Evolutionary conservation across 2,888 invertebrate species (phyloP), one percentile per base, ranked within the genome.

Genomic region (Anodontia alba): DNA sequence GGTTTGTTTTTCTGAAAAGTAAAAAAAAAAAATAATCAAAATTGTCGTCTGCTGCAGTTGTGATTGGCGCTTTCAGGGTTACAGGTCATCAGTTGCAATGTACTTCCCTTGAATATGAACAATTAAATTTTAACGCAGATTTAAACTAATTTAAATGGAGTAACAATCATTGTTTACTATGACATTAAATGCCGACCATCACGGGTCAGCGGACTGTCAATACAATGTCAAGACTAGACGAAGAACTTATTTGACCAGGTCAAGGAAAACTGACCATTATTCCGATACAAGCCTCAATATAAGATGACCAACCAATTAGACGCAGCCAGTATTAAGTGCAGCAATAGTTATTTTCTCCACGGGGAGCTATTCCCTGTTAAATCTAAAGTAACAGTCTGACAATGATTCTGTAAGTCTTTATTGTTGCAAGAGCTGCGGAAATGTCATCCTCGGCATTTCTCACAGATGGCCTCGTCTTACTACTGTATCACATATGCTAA

Each of bases 261-360:
- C 85, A 85, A 26, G 76, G 29, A 29, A 62, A 78, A 71, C 73
- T 67, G 82, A 70, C 80, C 72, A 85, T 80, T 85, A 85, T 78
- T 79, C 70, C 57, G 54, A 77, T 81, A 76, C 73, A 76, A 83
- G 78, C 73, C 69, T 83, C 82, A 85, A 73, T 81, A 78, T 76
- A 68, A 71, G 71, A 76, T 78, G 46, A 70, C 76, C 67, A 76
- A 80, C 80, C 85, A 82, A 85, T 82, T 80, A 80, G 49, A 80
- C 54, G 42, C 71, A 78, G 72, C 84, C 81, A 76, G 33, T 57
- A 31, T 26, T 62, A 69, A 69, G 71, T 73, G 68, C 72, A 49
- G 51, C 49, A 29, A 73, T 70, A 74, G 73, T 84, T 81, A 84
- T 85, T 85, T 85, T 75, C 85, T 78, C 85, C 36, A 68, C 78